These are phyloP conservation scores for Megaustenia siamemsis DNA, from an alignment of 2,888 invertebrate species.

Conservation along the genomic window DNA sequence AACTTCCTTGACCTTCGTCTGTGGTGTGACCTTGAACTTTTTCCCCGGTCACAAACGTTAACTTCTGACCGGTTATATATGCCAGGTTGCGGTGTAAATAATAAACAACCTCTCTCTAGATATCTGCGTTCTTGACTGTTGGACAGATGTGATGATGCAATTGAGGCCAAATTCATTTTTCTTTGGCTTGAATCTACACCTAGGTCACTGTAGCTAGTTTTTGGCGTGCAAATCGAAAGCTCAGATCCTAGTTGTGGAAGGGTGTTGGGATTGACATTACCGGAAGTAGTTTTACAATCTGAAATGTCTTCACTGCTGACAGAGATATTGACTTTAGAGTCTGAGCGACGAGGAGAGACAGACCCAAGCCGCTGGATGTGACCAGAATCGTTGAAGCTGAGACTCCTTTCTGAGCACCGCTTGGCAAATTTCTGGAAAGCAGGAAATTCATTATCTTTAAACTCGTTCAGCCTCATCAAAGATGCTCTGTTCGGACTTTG, in stretches of 20 bases:
- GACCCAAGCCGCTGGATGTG: background rate
- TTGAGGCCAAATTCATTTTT: background rate
- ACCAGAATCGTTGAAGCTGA: too few relatives aligned
- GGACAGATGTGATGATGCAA: background rate
- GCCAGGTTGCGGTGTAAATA: too few relatives aligned
- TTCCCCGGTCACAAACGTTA: background rate
- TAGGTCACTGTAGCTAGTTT: background rate
- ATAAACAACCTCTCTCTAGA: background rate
- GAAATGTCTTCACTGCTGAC: background rate
- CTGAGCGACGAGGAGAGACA: background rate
- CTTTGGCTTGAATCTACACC: background rate
- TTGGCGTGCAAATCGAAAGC: background rate
- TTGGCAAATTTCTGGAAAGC: background rate
- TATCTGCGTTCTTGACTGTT: background rate
- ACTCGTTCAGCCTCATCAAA: background rate
- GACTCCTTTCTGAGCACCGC: background rate
- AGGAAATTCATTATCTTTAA: background rate
- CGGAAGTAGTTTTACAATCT: background rate
- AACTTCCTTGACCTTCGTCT: background rate
- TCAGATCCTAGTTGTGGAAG: background rate
- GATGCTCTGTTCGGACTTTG: too few relatives aligned
- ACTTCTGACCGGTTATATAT: background rate
- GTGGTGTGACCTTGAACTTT: background rate
- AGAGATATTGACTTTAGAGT: background rate
- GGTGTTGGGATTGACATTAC: background rate